A percentile compares a stretch with the other conserved stretches of the same genome.
phyloP scores from a whole-genome alignment of 2,113 vertebrate species.

The Zapus hudsonius region DNA sequence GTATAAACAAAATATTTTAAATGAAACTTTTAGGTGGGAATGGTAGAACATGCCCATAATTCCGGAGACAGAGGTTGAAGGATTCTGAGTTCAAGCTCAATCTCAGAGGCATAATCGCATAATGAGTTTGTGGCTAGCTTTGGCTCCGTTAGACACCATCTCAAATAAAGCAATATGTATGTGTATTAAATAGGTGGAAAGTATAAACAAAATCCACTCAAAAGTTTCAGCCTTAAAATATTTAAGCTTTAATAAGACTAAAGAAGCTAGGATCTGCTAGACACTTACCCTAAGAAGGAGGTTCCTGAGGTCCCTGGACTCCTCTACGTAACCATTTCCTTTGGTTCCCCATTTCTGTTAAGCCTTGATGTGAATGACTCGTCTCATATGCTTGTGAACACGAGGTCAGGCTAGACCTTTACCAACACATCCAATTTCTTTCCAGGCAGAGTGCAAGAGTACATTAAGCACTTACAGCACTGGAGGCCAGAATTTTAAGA shows the following conservation, averaged over 20 bases:
- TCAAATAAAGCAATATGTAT: not conserved
- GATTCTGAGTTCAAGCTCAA: too few relatives aligned
- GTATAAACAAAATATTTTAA: not conserved
- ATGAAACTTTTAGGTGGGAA: not conserved
- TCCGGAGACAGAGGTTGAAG: too few relatives aligned
- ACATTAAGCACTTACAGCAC: conserved; percentile 27
- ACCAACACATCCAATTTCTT: not conserved
- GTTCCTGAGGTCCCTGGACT: not conserved
- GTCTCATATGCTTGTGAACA: conserved; percentile 4
- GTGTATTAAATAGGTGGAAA: not conserved
- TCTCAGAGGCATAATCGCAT: too few relatives aligned
- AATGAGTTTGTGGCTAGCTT: not conserved
- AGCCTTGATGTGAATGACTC: not conserved
- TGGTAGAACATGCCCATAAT: too few relatives aligned
- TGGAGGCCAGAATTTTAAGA: conserved; percentile 50
- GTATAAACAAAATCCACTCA: not conserved
- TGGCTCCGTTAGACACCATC: not conserved
- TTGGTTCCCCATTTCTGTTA: not conserved
- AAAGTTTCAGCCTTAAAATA: not conserved
- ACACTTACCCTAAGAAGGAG: not conserved
- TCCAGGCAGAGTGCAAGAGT: not conserved
- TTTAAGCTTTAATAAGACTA: conserved; percentile 6
- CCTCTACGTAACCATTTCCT: not conserved
- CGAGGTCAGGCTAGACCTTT: not conserved
- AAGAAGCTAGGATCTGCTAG: not conserved